These are phyloP conservation scores for Bhutanitis thaidina DNA, from an alignment of 2,888 invertebrate genomes.

Conservation along the genomic window DNA sequence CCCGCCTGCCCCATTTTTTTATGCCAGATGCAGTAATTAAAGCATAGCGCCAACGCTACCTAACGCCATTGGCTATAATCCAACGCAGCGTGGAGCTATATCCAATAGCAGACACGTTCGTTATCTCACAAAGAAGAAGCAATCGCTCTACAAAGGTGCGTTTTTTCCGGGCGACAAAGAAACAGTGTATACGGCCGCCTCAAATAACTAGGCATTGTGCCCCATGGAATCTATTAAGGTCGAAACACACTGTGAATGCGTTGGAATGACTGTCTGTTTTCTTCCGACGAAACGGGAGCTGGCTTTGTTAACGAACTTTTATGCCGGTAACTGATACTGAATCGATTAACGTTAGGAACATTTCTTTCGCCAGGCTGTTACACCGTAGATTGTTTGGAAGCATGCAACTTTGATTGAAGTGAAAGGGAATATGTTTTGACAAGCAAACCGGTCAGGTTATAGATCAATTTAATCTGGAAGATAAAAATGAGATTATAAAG, in stretches of 20 bases:
- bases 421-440: too few species aligned
- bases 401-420: too few species aligned
- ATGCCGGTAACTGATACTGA: slow-evolving; percentile 34
- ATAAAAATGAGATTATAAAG: too few species aligned
- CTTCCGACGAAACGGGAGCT: slow-evolving; percentile 37
- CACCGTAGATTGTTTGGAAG: too few species aligned
- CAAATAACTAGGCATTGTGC: slow-evolving; percentile 56
- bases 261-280: slow-evolving; percentile 45
- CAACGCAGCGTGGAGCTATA: slow-evolving; percentile 36
- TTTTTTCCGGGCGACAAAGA: slow-evolving; percentile 42
- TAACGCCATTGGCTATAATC: slow-evolving; percentile 52
- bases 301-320: slow-evolving; percentile 30
- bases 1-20: slow-evolving; percentile 40
- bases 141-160: slow-evolving; percentile 40
- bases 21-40: slow-evolving; percentile 53
- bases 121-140: slow-evolving; percentile 51
- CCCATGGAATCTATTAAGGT: slow-evolving; percentile 54
- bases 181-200: slow-evolving; percentile 38
- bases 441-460: too few species aligned
- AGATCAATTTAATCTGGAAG: too few species aligned
- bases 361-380: background rate
- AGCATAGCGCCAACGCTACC: slow-evolving; percentile 35
- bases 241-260: slow-evolving; percentile 37
- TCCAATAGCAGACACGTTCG: slow-evolving; percentile 47
- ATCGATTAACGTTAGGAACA: slow-evolving; percentile 24